Conservation (phyloP, 2,797 vertebrate species). For the Sciurus vulgaris region DNA sequence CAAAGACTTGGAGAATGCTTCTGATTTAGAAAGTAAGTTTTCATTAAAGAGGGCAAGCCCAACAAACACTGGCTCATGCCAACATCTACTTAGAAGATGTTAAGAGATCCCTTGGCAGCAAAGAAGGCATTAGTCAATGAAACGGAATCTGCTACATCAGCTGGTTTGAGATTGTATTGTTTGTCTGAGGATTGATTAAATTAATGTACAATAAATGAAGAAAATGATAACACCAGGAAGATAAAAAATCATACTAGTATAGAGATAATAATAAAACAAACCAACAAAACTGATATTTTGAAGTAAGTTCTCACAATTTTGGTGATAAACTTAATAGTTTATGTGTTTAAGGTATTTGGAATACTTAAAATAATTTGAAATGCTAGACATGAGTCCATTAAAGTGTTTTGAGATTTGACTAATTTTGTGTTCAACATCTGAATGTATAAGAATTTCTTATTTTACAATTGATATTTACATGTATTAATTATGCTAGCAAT, state of each 20-base stretch:
- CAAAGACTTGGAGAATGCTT: neutral
- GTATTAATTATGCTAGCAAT: neutral
- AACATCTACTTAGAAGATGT: neutral
- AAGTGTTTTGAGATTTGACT: neutral
- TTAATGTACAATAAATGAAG: slow-evolving; percentile 41
- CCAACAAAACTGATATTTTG: neutral
- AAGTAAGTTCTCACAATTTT: neutral
- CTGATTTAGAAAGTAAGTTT: neutral
- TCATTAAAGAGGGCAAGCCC: neutral
- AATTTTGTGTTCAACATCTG: neutral
- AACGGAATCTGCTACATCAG: slow-evolving; percentile 4
- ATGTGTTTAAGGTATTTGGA: neutral
- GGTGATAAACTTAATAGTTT: neutral
- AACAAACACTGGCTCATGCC: neutral
- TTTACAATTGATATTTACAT: neutral
- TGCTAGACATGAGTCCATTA: neutral
- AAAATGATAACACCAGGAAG: slow-evolving; percentile 2
- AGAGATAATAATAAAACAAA: neutral
- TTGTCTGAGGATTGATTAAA: slow-evolving; percentile 12
- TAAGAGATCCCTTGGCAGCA: neutral
- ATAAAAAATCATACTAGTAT: neutral
- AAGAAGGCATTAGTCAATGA: slow-evolving; percentile 18
- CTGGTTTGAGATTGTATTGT: slow-evolving; percentile 7
- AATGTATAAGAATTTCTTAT: neutral
- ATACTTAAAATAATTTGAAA: neutral